phyloP scores from a whole-genome alignment of 2,797 vertebrate species.

The Tenualosa ilisha region DNA sequence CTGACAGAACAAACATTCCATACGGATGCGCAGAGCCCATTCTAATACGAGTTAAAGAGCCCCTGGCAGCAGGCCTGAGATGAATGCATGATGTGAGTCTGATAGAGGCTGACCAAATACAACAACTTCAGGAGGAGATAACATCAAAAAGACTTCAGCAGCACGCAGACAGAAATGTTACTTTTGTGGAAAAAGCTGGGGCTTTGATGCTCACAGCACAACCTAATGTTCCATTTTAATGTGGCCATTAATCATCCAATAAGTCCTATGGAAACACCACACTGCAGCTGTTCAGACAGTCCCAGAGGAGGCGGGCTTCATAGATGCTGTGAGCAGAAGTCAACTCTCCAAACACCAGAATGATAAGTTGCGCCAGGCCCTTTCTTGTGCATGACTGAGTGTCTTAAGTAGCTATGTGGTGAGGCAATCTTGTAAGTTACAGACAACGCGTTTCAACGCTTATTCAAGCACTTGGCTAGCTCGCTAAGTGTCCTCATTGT shows the following conservation, averaged over 20 bases:
- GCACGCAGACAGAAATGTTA: neutral
- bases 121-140: neutral
- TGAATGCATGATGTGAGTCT: neutral
- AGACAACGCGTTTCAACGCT: neutral
- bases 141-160: neutral
- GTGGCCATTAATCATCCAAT: slow-evolving; percentile 16
- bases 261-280: slow-evolving; percentile 21
- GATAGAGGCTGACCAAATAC: neutral
- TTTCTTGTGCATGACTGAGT: neutral
- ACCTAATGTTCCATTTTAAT: slow-evolving; percentile 12
- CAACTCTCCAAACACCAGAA: neutral
- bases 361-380: neutral
- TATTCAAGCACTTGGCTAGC: neutral
- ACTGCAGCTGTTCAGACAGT: neutral
- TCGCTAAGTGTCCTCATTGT: neutral
- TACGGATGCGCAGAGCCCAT: neutral
- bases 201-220: neutral
- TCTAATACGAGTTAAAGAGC: neutral
- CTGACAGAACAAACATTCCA: neutral
- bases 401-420: neutral
- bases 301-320: neutral
- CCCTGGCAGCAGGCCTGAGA: neutral
- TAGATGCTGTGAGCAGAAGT: slow-evolving; percentile 19
- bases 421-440: neutral
- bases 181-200: slow-evolving; percentile 2